phyloP scores from a whole-genome alignment of 1,140 invertebrate species.

The Diploscapter pachys region DNA sequence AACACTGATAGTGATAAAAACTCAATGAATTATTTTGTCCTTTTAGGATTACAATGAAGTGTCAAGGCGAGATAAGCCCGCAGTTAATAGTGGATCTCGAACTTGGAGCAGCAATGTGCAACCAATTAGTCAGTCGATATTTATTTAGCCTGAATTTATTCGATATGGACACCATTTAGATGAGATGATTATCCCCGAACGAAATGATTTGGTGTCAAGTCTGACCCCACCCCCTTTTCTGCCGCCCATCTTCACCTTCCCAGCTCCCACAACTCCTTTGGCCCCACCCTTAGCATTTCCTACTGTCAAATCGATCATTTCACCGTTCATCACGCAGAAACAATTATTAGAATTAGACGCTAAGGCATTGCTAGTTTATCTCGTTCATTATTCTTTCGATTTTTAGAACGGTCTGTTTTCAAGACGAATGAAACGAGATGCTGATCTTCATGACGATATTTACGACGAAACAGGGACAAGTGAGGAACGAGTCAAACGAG shows the following conservation, averaged over 20 bases:
- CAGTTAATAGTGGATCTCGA: constrained; percentile 9
- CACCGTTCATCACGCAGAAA: too few species aligned
- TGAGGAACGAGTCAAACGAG: too few species aligned
- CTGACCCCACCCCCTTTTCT: constrained; percentile 17
- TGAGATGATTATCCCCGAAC: constrained; percentile 8
- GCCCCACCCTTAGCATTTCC: constrained; percentile 11
- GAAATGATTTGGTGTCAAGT: constrained; percentile 31
- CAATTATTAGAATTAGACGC: too few species aligned
- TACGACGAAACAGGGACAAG: too few species aligned
- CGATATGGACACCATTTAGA: constrained; percentile 7
- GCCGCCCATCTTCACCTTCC: constrained; percentile 1
- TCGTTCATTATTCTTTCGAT: too few species aligned
- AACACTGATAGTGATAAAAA: not conserved
- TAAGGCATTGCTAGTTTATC: too few species aligned
- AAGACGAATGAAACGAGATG: too few species aligned
- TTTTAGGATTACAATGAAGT: not conserved
- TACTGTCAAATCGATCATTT: too few species aligned
- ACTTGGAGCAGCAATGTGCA: constrained; percentile 28
- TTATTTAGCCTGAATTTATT: not conserved
- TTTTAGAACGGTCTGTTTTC: too few species aligned
- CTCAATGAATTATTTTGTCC: not conserved
- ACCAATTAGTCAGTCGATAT: not conserved
- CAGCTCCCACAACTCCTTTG: constrained; percentile 1
- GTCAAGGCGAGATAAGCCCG: not conserved
- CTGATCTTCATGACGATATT: too few species aligned